Percentiles rank a stretch among this genome's conserved stretches.
Evolutionary conservation across 2,888 invertebrate genomes (phyloP).

Genomic region (Carpatolechia fugitivella): DNA sequence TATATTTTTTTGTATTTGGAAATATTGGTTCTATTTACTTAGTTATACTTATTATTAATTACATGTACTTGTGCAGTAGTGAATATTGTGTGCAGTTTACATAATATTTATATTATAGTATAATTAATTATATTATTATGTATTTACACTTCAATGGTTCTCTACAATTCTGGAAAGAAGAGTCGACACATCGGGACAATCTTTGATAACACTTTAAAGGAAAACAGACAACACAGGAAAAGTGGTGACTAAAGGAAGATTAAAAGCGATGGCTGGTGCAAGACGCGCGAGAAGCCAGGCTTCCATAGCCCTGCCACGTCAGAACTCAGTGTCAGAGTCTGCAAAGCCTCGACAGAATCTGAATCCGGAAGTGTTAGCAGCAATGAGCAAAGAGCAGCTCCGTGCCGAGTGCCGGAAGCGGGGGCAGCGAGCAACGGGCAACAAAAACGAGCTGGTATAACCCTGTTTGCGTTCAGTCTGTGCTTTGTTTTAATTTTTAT

Average conservation of each 20-base stretch:
- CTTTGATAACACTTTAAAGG: not conserved
- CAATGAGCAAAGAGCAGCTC: constrained; percentile 84
- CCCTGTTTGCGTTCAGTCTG: constrained; percentile 61
- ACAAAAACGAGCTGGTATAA: constrained; percentile 85
- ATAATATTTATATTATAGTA: constrained; percentile 7
- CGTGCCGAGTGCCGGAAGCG: constrained; percentile 83
- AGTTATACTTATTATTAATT: not conserved
- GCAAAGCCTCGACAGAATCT: constrained; percentile 65
- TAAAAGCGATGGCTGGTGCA: constrained; percentile 54
- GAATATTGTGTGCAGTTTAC: not conserved
- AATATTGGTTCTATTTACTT: not conserved
- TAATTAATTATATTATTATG: constrained; percentile 12
- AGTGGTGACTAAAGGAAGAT: not conserved
- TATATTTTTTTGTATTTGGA: not conserved
- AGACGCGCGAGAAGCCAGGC: constrained; percentile 70
- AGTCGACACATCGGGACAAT: not conserved
- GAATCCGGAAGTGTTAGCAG: constrained; percentile 73
- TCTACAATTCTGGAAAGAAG: constrained; percentile 29
- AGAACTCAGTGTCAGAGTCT: constrained; percentile 66
- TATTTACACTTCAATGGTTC: constrained; percentile 42
- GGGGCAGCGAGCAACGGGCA: constrained; percentile 84
- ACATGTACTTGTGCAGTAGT: not conserved
- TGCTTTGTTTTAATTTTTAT: constrained; percentile 52
- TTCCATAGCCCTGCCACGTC: constrained; percentile 62
- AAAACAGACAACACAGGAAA: not conserved